A percentile compares a stretch with the other conserved stretches of the same genome.
Conservation (phyloP, 2,113 vertebrate genomes). For the Phyllopteryx taeniolatus region DNA sequence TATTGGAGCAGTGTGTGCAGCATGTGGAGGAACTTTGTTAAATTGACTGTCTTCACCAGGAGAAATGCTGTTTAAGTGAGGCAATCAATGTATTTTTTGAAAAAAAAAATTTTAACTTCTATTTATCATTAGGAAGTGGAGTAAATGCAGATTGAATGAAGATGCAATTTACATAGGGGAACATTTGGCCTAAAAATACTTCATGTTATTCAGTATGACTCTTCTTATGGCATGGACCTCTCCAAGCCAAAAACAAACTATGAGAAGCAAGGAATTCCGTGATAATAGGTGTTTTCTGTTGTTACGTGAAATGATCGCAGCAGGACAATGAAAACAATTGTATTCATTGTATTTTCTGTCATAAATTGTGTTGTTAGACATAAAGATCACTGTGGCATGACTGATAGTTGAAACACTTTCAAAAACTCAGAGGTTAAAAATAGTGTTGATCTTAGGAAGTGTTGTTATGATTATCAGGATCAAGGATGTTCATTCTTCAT, state of each 20-base stretch:
- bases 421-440: background rate
- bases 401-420: background rate
- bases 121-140: background rate
- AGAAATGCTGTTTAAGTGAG: background rate
- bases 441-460: too few species aligned
- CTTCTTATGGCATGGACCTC: background rate
- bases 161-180: background rate
- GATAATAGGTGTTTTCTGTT: background rate
- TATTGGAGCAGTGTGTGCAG: constrained; percentile 23
- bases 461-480: background rate
- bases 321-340: background rate
- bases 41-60: background rate
- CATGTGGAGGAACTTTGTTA: constrained; percentile 20
- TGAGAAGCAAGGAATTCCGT: background rate
- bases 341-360: background rate
- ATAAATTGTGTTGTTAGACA: background rate
- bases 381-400: background rate
- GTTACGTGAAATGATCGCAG: background rate
- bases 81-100: background rate
- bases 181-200: background rate
- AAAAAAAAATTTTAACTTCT: background rate
- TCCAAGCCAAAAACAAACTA: background rate
- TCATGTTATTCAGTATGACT: background rate
- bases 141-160: background rate
- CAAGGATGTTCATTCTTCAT: background rate